These are phyloP conservation scores for Nansenia antarctica DNA, from an alignment of 2,113 vertebrate species.

Conservation along the genomic window DNA sequence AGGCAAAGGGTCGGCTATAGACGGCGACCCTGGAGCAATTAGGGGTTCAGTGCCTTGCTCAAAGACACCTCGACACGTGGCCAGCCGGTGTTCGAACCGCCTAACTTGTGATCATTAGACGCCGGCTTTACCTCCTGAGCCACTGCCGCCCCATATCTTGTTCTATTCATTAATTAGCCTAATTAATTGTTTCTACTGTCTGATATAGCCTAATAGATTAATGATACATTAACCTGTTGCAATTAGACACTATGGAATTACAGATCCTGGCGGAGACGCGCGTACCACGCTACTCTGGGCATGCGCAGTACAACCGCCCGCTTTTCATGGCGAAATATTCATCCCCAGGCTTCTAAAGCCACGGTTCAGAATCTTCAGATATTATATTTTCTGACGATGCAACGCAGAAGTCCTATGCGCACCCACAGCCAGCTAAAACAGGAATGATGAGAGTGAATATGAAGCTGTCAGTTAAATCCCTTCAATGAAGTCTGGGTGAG, in stretches of 20 bases:
- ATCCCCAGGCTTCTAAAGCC: background rate
- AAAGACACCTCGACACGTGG: too few relatives aligned
- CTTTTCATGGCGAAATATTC: slow-evolving; percentile 9
- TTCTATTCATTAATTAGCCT: too few relatives aligned
- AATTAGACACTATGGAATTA: background rate
- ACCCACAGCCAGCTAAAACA: background rate
- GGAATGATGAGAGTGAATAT: background rate
- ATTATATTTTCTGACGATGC: background rate
- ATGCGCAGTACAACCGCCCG: background rate
- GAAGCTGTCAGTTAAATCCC: background rate
- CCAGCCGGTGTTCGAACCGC: too few relatives aligned
- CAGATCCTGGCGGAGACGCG: background rate
- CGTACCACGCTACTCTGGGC: background rate
- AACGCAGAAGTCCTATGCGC: slow-evolving; percentile 9
- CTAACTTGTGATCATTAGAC: too few relatives aligned
- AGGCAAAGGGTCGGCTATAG: too few relatives aligned
- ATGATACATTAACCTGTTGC: background rate
- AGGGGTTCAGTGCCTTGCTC: too few relatives aligned
- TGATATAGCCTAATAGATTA: too few relatives aligned
- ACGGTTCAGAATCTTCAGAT: background rate
- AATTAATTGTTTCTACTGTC: too few relatives aligned
- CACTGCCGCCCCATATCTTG: too few relatives aligned
- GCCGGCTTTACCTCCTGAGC: too few relatives aligned
- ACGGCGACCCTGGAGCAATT: too few relatives aligned
- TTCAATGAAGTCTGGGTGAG: slow-evolving; percentile 23